Conservation (phyloP, 2,113 vertebrate genomes). For the Dascyllus trimaculatus region DNA sequence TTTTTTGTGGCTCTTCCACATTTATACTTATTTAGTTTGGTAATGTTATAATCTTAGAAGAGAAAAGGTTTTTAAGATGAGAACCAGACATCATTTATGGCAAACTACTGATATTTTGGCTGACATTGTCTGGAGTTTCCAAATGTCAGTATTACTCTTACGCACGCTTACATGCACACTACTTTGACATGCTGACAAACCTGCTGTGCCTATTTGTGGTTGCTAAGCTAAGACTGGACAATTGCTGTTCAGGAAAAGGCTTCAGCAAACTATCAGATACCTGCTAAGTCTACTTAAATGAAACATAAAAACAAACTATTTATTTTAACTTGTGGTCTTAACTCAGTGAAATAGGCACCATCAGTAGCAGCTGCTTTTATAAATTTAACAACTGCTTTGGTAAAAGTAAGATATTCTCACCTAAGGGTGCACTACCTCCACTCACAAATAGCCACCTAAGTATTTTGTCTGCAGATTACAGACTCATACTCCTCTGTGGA, state of each 20-base stretch:
- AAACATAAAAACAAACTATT: neutral
- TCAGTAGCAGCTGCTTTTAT: neutral
- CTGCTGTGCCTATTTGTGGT: neutral
- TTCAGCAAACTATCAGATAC: too few relatives aligned
- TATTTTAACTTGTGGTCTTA: neutral
- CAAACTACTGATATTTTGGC: neutral
- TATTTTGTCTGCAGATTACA: conserved; percentile 6
- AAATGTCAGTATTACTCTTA: neutral
- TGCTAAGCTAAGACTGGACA: neutral
- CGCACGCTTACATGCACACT: neutral
- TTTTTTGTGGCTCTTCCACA: too few relatives aligned
- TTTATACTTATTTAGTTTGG: too few relatives aligned
- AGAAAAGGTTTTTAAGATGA: neutral
- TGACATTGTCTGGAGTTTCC: neutral
- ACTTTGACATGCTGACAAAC: neutral
- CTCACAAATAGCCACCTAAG: neutral
- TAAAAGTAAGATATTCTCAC: neutral
- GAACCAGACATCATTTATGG: neutral
- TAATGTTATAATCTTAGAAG: neutral
- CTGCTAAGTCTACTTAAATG: neutral
- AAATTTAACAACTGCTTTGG: neutral
- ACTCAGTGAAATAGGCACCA: neutral
- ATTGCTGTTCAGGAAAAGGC: neutral
- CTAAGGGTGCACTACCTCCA: neutral
- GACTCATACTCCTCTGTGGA: neutral